Base-by-base conservation (phyloP, 1,140 invertebrate species). In the Drosophila albomicans region DNA sequence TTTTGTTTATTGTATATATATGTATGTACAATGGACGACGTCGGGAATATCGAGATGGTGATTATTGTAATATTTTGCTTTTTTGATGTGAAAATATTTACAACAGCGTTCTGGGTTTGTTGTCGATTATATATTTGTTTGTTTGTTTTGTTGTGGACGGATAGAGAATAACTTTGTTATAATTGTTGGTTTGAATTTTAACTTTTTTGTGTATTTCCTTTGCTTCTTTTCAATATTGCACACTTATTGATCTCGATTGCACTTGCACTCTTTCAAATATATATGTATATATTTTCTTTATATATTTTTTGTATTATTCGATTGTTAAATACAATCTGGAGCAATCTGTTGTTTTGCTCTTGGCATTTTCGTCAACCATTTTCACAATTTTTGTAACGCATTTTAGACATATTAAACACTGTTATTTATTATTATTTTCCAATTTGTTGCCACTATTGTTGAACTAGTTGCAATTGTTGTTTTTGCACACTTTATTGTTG, bases 131-230 rank as follows among this genome's bases (percentile, higher is more conserved):
- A 16, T 69, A 11, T 52, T 61, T 49, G 30, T 58, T 69, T 63
- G 8, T 35, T 48, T 25, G 7, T 66, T 48, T 35, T 20, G 15
- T 28, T 38, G 61, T 61, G 38, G 52, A 38, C 51, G 61, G 56
- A 51, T 70, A 65, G 63, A 48, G 41, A 67, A 74, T 78, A 52
- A 66, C 20, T 54, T 54, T 68, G 43, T 15, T 62, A 56, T 58
- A 51, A 54, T 73, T 75, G 54, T 70, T 87, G 62, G 43, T 85
- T 78, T 82, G 75, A 84, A 75, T 91, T 91, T 87, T 87, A 91
- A 87, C 88, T 91, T 91, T 90, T 91, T 87, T 58, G 51, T 81
- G 69, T 91, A 87, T 86, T 91, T 91, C 87, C 87, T 87, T 91
- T 88, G 75, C 52, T 77, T 73, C 68, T 71, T 70, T 76, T 72